Conservation (phyloP, 2,113 vertebrate species). For the Guaruba guarouba region DNA sequence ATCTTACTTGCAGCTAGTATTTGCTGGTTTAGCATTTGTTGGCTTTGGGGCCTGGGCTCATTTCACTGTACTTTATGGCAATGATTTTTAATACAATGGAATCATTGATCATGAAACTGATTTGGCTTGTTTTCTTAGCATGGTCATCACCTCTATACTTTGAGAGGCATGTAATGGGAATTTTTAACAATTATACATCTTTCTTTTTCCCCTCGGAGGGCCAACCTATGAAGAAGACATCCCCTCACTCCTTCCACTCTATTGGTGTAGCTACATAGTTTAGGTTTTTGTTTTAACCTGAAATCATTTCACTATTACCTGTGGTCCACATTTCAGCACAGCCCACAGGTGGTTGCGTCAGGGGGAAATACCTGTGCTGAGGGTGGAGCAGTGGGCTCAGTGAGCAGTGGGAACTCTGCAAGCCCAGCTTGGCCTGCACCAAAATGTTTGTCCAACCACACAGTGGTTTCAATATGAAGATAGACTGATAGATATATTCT, state of each 20-base stretch:
- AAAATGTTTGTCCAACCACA: not conserved
- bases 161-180: not conserved
- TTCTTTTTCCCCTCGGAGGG: not conserved
- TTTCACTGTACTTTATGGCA: not conserved
- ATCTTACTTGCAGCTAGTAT: not conserved
- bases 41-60: not conserved
- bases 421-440: not conserved
- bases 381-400: not conserved
- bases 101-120: not conserved
- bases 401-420: rapidly evolving
- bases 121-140: not conserved
- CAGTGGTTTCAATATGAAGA: not conserved
- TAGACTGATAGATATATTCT: not conserved
- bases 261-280: not conserved
- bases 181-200: not conserved
- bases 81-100: not conserved
- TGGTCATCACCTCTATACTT: not conserved
- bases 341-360: not conserved
- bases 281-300: not conserved
- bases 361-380: not conserved
- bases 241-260: not conserved
- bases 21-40: not conserved
- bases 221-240: not conserved
- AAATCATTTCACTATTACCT: not conserved
- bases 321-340: not conserved